Evolutionary conservation across 2,113 vertebrate genomes (phyloP), one percentile per base, ranked within the genome.

Genomic region (Onychostoma macrolepis): DNA sequence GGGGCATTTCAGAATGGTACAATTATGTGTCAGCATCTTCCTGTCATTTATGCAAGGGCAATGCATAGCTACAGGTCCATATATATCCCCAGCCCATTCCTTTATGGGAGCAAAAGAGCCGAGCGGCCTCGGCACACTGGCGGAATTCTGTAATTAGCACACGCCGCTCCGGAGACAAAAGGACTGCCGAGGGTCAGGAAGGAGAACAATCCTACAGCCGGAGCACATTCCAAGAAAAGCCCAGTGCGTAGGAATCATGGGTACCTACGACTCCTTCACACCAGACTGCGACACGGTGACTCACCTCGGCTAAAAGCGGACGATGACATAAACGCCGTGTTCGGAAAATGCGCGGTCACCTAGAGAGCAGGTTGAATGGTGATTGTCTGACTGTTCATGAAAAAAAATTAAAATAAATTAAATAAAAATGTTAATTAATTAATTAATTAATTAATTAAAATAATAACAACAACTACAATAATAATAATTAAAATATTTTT

Each of bases 201-300:
- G 90, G 90, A 93, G 92, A 93, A 95, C 95, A 95, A 94, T 95
- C 92, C 94, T 86, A 92, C 86, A 90, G 90, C 83, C 86, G n/a
- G 88, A 50, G 69, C 92, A 94, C 92, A 94, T 94, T 95, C 95
- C 94, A 94, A 94, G 95, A 95, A 95, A 94, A 94, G 93, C 92
- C 92, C 58, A 10, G 38, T 2, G 43, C 74, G 88, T 80, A 91
- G 92, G 90, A 94, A 92, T 90, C 90, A 93, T 93, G 90, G 91
- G 92, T 88, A 86, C 87, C 90, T 90, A 89, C 90, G 89, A 88
- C 85, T 88, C 87, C 67, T 80, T 80, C 6, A 9, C 67, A 80
- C 65, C 74, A 87, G 65, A 87, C 85, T 80, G 69, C 10, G 33
- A 81, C 43, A 9, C 38, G 0, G 78, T 89, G 88, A 89, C 48